phyloP scores from a whole-genome alignment of 1,140 invertebrate species.

The Kradibia gibbosae region DNA sequence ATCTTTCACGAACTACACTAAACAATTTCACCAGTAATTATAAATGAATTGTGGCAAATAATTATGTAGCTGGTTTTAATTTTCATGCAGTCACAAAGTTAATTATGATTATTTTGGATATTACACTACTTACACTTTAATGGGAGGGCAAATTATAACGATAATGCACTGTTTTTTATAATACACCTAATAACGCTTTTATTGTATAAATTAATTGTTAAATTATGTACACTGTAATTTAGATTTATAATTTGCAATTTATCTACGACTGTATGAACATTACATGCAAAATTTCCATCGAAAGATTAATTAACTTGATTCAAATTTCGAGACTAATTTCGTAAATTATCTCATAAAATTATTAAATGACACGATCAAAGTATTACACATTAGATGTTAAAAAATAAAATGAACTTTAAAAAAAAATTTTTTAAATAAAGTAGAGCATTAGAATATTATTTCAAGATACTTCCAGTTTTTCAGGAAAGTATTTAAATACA shows the following conservation, averaged over 20 bases:
- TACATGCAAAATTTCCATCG: too few species aligned
- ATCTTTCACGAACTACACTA: background rate
- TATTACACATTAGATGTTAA: too few species aligned
- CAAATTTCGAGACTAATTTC: too few species aligned
- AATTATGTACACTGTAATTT: background rate
- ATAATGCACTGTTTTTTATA: background rate
- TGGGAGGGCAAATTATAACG: background rate
- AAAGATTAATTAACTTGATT: too few species aligned
- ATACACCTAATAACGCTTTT: background rate
- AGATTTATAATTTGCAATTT: background rate
- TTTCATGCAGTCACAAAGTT: background rate
- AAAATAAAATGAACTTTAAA: too few species aligned
- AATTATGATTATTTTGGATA: background rate
- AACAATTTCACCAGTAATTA: background rate
- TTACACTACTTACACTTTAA: background rate
- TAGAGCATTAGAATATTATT: too few species aligned
- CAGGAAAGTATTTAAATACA: too few species aligned
- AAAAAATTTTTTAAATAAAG: too few species aligned
- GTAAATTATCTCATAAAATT: too few species aligned
- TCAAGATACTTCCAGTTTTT: too few species aligned
- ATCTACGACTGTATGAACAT: background rate
- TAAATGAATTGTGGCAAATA: background rate
- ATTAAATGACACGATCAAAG: too few species aligned
- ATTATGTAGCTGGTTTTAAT: background rate
- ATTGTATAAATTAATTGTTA: too few species aligned